Evolutionary conservation across 2,113 vertebrate genomes (phyloP).

Genomic region (Aramus guarauna): DNA sequence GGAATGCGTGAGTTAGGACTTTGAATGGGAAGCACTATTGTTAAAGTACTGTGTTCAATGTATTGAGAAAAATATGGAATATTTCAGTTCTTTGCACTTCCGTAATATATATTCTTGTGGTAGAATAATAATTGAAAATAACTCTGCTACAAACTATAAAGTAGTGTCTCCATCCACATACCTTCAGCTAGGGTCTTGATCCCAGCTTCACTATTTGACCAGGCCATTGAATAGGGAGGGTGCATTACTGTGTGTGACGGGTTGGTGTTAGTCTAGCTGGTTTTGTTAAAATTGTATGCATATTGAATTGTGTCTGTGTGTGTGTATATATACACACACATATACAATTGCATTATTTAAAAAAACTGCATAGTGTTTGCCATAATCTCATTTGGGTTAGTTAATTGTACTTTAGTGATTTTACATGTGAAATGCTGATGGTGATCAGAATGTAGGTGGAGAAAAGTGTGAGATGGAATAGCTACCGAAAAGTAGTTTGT

Average conservation of each 20-base stretch:
- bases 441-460: background rate
- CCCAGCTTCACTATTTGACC: background rate
- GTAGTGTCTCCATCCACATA: background rate
- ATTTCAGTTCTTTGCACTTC: background rate
- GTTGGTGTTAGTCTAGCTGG: background rate
- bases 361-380: background rate
- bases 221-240: background rate
- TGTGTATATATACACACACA: accelerated
- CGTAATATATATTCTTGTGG: background rate
- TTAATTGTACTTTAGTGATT: background rate
- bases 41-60: background rate
- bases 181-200: background rate
- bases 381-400: background rate
- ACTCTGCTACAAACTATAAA: background rate
- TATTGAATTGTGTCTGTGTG: background rate
- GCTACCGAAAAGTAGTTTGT: background rate
- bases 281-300: background rate
- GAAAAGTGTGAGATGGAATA: background rate
- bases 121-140: background rate
- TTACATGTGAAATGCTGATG: background rate
- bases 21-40: background rate
- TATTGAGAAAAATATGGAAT: background rate
- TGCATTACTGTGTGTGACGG: no score
- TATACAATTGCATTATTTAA: background rate
- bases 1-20: background rate